Evolutionary conservation across 2,888 invertebrate species (phyloP).

Genomic region (Anoncus sp.): DNA sequence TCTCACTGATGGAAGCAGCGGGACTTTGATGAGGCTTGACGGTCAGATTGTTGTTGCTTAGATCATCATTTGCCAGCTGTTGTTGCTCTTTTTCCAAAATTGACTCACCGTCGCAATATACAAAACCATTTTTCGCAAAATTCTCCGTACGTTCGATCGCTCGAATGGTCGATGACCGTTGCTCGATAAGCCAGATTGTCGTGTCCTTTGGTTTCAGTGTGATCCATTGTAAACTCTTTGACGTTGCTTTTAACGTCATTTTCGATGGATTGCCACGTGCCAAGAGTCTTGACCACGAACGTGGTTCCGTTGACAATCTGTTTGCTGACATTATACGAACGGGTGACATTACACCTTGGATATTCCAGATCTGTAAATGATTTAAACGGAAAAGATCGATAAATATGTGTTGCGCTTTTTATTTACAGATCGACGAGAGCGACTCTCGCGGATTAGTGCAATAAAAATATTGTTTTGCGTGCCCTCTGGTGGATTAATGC

Average conservation of each 20-base stretch:
- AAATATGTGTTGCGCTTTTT: neutral
- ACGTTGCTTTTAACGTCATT: slow-evolving; percentile 84
- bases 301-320: slow-evolving; percentile 89
- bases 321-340: slow-evolving; percentile 93
- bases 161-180: slow-evolving; percentile 88
- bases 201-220: slow-evolving; percentile 87
- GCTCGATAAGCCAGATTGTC: slow-evolving; percentile 90
- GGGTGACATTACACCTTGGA: slow-evolving; percentile 86
- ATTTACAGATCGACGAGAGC: neutral
- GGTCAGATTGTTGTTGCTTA: slow-evolving; percentile 4
- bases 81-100: slow-evolving; percentile 79
- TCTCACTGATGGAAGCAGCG: neutral
- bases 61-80: slow-evolving; percentile 65
- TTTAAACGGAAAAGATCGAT: neutral
- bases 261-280: slow-evolving; percentile 88
- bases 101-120: slow-evolving; percentile 89
- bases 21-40: neutral
- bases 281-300: slow-evolving; percentile 90
- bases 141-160: slow-evolving; percentile 88
- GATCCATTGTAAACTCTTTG: slow-evolving; percentile 92
- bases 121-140: slow-evolving; percentile 87
- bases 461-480: neutral
- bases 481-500: neutral
- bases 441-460: neutral
- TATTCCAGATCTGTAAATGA: slow-evolving; percentile 23